Conservation (phyloP, 2,888 invertebrate species). For the Bhutanitis thaidina region DNA sequence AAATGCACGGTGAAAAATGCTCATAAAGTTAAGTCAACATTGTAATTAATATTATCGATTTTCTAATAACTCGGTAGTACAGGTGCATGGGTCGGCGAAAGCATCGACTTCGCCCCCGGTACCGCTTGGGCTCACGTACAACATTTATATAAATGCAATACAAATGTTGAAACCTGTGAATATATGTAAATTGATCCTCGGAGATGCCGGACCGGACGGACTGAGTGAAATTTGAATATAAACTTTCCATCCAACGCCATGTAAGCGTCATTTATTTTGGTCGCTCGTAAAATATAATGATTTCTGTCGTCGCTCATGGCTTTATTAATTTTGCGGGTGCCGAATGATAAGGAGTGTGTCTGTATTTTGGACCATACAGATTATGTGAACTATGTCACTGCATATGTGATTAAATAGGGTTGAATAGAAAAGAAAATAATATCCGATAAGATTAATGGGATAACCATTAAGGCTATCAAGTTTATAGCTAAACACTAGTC, state of each 20-base stretch:
- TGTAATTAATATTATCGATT: no score
- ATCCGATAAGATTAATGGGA: no score
- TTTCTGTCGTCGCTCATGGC: conserved; percentile 72
- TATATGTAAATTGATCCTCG: conserved; percentile 79
- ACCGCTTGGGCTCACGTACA: conserved; percentile 28
- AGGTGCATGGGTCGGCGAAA: no score
- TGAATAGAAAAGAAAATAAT: no score
- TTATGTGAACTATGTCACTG: conserved; percentile 25
- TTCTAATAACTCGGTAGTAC: no score
- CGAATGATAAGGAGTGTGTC: conserved; percentile 45
- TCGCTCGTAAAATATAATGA: conserved; percentile 77
- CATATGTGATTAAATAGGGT: not conserved
- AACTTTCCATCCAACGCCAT: conserved; percentile 67
- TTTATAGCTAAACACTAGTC: no score
- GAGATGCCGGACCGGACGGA: conserved; percentile 74
- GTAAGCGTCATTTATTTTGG: conserved; percentile 76
- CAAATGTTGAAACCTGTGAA: conserved; percentile 74
- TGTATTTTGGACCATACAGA: conserved; percentile 54
- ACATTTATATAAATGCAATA: conserved; percentile 63
- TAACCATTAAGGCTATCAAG: no score
- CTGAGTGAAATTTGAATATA: conserved; percentile 77
- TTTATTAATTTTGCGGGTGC: conserved; percentile 66
- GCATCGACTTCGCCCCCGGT: conserved; percentile 26
- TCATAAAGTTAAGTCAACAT: no score
- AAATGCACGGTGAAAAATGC: no score